phyloP scores from a whole-genome alignment of 2,888 invertebrate genomes.

The Syrphus vitripennis region DNA sequence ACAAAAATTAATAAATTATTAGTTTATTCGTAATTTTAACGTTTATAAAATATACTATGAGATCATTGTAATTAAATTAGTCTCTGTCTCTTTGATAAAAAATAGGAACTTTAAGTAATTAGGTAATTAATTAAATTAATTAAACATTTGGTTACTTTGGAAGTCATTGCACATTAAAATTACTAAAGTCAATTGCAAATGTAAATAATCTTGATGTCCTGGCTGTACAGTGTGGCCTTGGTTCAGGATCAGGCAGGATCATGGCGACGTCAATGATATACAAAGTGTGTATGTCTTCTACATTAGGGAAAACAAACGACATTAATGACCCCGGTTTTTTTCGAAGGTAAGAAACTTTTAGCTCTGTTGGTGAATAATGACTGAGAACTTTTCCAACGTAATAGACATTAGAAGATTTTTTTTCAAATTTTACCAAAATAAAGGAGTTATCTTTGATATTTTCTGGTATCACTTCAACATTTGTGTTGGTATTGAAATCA shows the following conservation, averaged over 20 bases:
- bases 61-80: slow-evolving; percentile 17
- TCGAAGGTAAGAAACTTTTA: slow-evolving; percentile 28
- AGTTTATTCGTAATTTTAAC: slow-evolving; percentile 1
- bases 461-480: slow-evolving; percentile 25
- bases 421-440: slow-evolving; percentile 42
- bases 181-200: slow-evolving; percentile 20
- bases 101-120: slow-evolving; percentile 8
- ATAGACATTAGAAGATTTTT: slow-evolving; percentile 30
- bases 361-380: slow-evolving; percentile 31
- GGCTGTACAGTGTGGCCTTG: slow-evolving; percentile 17
- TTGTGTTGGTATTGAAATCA: slow-evolving; percentile 35
- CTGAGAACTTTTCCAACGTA: slow-evolving; percentile 39
- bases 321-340: slow-evolving; percentile 37
- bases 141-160: slow-evolving; percentile 13
- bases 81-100: slow-evolving; percentile 28
- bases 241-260: slow-evolving; percentile 36
- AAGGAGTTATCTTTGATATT: slow-evolving; percentile 39
- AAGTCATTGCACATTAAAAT: slow-evolving; percentile 30
- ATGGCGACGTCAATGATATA: slow-evolving; percentile 18
- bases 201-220: slow-evolving; percentile 32
- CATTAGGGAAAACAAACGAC: slow-evolving; percentile 39
- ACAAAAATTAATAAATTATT: neutral
- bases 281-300: slow-evolving; percentile 31
- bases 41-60: neutral
- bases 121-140: neutral